Evolutionary conservation across 1,140 invertebrate genomes (phyloP), one percentile per base, ranked within the genome.

Genomic region (Diprion similis): DNA sequence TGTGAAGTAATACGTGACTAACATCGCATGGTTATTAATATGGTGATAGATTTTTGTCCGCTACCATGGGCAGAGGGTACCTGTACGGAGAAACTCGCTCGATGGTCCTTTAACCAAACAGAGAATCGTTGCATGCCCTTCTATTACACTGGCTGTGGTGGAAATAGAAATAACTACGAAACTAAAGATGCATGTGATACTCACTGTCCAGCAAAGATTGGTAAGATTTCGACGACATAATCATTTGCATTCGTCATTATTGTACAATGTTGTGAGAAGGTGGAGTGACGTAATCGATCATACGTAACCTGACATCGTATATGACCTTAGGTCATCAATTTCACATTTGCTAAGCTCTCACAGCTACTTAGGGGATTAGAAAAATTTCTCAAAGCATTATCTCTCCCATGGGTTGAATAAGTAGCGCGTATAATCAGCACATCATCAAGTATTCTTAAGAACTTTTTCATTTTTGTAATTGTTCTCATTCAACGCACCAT

Each of bases 41-140:
- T 80, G 72, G 67, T 82, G 79, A 82, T 83, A 90, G 95, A 95
- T 87, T 91, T 92, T 84, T 99, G 97, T 89, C 91, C 91, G 80
- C 89, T 95, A 82, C 93, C 94, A 76, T 91, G 93, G 87, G 91
- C 91, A 75, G 90, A 91, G 78, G 97, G 96, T 86, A 92, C 92
- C 83, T 98, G 97, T 89, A 91, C 91, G 66, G 93, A 95, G 78
- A 92, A 92, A 77, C 84, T 93, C 69, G 90, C 95, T 46, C 89
- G 91, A 78, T 98, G 96, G 96, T 94, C 94, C 87, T 99, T 95
- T 90, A 95, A 97, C 85, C 89, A 90, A 66, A 89, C 90, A 46
- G 93, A 96, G 85, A 95, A 96, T 84, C 91, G 94, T 72, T 99
- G 98, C 91, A 91, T 94, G 89, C 95, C 96, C 66, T 99, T 99